Evolutionary conservation across 2,797 vertebrate genomes (phyloP).

Genomic region (Premnoplex brunnescens): DNA sequence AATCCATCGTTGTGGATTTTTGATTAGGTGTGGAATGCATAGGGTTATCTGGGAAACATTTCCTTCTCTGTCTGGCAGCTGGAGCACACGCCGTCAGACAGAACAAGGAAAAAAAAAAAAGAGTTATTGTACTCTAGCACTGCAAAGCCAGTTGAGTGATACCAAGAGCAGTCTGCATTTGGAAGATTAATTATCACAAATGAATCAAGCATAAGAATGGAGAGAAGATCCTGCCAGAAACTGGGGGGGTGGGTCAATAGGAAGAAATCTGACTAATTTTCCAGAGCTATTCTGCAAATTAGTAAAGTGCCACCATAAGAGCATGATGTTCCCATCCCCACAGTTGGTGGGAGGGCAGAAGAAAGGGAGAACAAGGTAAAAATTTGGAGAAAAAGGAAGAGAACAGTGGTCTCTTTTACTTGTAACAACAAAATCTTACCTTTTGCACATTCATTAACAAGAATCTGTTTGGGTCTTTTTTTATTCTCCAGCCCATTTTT

Average conservation of each 20-base stretch:
- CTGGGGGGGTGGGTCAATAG: neutral
- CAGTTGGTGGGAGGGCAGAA: neutral
- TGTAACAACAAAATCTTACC: neutral
- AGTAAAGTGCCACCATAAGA: neutral
- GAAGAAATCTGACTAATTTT: neutral
- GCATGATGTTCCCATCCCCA: neutral
- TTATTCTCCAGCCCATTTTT: neutral
- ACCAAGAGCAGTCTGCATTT: neutral
- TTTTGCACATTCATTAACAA: neutral
- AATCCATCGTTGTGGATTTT: neutral
- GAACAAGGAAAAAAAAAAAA: neutral
- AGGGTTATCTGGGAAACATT: neutral
- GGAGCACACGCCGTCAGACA: neutral
- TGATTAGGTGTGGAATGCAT: neutral
- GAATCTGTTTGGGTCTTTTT: neutral
- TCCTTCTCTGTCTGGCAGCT: neutral
- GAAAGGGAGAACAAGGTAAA: neutral
- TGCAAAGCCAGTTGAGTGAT: neutral
- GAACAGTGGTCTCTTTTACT: neutral
- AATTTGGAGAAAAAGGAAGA: neutral
- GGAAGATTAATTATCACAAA: neutral
- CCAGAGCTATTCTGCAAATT: neutral
- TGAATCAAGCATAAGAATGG: neutral
- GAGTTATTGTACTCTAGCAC: neutral
- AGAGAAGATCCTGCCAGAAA: neutral